Percentiles rank a stretch among this genome's conserved stretches.
phyloP scores from a whole-genome alignment of 30 jellyfish, hydroid and myxozoan genomes.

The Chrysaora quinquecirrha region DNA sequence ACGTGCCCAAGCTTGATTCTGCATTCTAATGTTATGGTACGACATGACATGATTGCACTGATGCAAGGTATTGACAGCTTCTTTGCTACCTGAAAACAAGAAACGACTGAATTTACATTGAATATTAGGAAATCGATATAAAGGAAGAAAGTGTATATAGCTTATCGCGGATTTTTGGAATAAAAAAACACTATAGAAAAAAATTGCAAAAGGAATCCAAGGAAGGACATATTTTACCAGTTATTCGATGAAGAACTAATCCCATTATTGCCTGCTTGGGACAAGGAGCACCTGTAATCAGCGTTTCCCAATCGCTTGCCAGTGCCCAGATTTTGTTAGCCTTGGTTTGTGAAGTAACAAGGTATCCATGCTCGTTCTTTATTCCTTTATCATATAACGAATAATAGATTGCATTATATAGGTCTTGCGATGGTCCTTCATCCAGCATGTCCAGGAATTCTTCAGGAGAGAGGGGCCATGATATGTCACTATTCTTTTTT shows the following conservation, averaged over 20 bases:
- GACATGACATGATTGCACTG: neutral
- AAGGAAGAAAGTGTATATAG: no score
- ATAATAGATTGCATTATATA: neutral
- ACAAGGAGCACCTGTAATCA: neutral
- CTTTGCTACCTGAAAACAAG: neutral
- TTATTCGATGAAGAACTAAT: slow-evolving; percentile 10
- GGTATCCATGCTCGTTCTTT: neutral
- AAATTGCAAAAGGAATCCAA: no score
- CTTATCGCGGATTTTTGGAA: no score
- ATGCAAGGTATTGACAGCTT: neutral
- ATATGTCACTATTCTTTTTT: neutral
- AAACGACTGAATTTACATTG: neutral
- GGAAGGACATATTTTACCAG: no score
- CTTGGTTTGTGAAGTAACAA: neutral
- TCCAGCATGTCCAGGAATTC: neutral
- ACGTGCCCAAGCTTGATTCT: neutral
- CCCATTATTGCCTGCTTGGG: slow-evolving; percentile 48
- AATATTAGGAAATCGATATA: neutral
- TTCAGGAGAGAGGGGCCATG: slow-evolving; percentile 12
- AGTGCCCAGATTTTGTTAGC: slow-evolving; percentile 29
- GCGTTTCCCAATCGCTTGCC: slow-evolving; percentile 20
- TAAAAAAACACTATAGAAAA: no score
- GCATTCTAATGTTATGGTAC: neutral
- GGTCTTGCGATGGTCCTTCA: neutral
- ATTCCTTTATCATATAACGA: neutral